These are phyloP conservation scores for Misgurnus mizolepis DNA, from an alignment of 2,113 vertebrate genomes.

Conservation along the genomic window DNA sequence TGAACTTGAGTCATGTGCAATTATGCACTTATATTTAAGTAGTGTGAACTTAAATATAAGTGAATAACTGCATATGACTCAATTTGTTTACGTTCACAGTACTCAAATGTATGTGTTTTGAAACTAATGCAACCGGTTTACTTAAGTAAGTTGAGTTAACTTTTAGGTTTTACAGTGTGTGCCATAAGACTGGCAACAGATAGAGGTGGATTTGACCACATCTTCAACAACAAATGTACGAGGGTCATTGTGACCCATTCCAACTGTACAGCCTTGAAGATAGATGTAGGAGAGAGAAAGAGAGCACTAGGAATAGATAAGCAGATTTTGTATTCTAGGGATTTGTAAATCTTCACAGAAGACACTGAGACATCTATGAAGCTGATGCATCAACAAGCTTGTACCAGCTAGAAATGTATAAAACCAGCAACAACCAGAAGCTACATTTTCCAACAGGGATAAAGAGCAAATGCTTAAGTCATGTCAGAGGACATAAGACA, in stretches of 20 bases:
- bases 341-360: too few species aligned
- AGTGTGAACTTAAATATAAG: too few species aligned
- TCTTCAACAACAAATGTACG: conserved; percentile 38
- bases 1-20: too few species aligned
- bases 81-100: too few species aligned
- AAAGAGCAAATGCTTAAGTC: conserved; percentile 18
- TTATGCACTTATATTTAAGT: too few species aligned
- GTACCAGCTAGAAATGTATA: neutral
- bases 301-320: neutral
- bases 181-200: conserved; percentile 10
- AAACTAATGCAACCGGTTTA: too few species aligned
- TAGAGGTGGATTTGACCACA: neutral
- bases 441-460: conserved; percentile 49
- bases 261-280: conserved; percentile 46
- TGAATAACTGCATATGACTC: too few species aligned
- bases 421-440: neutral
- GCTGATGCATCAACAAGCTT: neutral
- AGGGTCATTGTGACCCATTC: conserved; percentile 45
- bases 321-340: neutral
- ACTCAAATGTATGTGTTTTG: too few species aligned
- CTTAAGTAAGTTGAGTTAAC: too few species aligned
- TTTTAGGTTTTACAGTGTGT: neutral
- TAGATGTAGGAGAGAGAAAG: conserved; percentile 33
- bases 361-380: too few species aligned
- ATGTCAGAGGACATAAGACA: conserved; percentile 41